phyloP scores from a whole-genome alignment of 2,888 invertebrate species.

The Camptogramma bilineatum region DNA sequence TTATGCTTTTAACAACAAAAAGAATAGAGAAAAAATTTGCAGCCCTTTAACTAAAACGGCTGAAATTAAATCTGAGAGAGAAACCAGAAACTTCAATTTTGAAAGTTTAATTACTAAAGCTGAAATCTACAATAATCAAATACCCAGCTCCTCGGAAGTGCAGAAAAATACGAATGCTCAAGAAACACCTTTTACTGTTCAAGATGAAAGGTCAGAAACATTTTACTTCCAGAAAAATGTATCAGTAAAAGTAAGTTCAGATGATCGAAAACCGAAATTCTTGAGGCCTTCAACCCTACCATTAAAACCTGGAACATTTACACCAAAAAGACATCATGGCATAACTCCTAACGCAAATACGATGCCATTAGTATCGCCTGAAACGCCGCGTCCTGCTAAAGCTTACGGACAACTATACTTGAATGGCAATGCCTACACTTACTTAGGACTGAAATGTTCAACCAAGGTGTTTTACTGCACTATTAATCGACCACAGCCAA shows the following conservation, averaged over 20 bases:
- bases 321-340: slow-evolving; percentile 92
- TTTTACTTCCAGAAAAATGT: slow-evolving; percentile 79
- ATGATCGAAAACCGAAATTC: slow-evolving; percentile 87
- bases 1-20: slow-evolving; percentile 60
- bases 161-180: slow-evolving; percentile 71
- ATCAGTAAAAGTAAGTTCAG: slow-evolving; percentile 57
- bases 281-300: slow-evolving; percentile 93
- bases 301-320: slow-evolving; percentile 93
- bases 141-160: slow-evolving; percentile 73
- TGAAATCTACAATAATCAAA: slow-evolving; percentile 80
- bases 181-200: slow-evolving; percentile 56
- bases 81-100: slow-evolving; percentile 78
- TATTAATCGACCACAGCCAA: slow-evolving; percentile 96
- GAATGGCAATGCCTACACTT: slow-evolving; percentile 96
- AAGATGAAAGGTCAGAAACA: slow-evolving; percentile 79
- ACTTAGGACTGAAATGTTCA: slow-evolving; percentile 95
- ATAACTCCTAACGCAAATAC: slow-evolving; percentile 93
- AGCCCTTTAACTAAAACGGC: slow-evolving; percentile 53
- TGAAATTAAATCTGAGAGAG: slow-evolving; percentile 66
- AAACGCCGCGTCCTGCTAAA: slow-evolving; percentile 95
- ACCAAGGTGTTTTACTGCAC: slow-evolving; percentile 97
- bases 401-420: slow-evolving; percentile 95
- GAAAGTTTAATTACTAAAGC: slow-evolving; percentile 82
- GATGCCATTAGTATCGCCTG: slow-evolving; percentile 94
- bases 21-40: slow-evolving; percentile 61